Evolutionary conservation across 2,797 vertebrate genomes (phyloP).

Genomic region (Enteromius radiatus): DNA sequence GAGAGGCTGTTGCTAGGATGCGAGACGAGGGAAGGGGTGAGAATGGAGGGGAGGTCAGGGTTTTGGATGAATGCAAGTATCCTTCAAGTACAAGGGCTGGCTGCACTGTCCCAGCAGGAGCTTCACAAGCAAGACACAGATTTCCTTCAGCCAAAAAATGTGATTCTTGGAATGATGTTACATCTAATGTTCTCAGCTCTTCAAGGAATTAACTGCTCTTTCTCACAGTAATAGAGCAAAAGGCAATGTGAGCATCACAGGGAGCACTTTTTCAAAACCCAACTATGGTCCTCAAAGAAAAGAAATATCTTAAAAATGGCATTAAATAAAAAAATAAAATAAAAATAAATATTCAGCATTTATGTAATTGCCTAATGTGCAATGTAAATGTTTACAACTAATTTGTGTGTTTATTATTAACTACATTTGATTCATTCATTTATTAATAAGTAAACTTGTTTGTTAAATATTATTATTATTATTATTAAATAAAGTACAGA

Average conservation of each 20-base stretch:
- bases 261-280: not conserved
- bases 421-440: not conserved
- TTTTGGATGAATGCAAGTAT: conserved; percentile 35
- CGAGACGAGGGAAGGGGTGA: conserved; percentile 37
- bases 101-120: conserved; percentile 53
- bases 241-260: not conserved
- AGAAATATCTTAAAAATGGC: not conserved
- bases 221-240: conserved; percentile 11
- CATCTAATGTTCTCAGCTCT: conserved; percentile 31
- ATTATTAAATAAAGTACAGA: too few relatives aligned
- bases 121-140: conserved; percentile 42
- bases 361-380: not conserved
- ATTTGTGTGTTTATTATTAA: not conserved
- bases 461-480: not conserved
- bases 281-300: not conserved
- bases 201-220: conserved; percentile 8
- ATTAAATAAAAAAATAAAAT: too few relatives aligned
- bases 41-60: conserved; percentile 62
- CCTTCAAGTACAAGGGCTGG: conserved; percentile 8
- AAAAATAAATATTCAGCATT: not conserved
- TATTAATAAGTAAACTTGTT: not conserved
- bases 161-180: conserved; percentile 27
- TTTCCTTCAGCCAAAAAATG: conserved; percentile 25
- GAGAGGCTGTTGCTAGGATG: conserved; percentile 25
- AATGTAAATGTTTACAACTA: not conserved